Evolutionary conservation across 2,797 vertebrate genomes (phyloP).

Genomic region (Neoniphon sammara): DNA sequence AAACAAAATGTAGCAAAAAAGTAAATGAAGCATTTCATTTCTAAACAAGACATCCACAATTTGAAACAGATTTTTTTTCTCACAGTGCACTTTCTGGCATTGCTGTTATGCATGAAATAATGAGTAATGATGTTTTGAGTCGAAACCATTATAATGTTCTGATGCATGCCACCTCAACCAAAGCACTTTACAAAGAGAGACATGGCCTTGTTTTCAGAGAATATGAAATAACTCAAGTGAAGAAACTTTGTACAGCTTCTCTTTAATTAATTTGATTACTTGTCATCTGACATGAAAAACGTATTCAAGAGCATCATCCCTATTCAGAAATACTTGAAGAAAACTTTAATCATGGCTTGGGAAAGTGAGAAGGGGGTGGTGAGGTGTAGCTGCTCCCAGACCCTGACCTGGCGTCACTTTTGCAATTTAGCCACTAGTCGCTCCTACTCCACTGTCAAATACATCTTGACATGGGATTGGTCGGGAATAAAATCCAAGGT

Average conservation of each 20-base stretch:
- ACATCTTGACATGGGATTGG: background rate
- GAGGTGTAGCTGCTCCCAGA: no score
- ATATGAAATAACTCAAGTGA: background rate
- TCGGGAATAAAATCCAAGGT: background rate
- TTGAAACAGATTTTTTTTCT: slow-evolving; percentile 15
- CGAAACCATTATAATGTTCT: slow-evolving; percentile 11
- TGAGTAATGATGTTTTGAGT: background rate
- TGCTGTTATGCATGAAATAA: background rate
- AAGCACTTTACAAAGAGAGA: background rate
- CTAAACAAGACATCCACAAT: background rate
- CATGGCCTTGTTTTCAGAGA: background rate
- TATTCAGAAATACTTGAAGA: no score
- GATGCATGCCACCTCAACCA: background rate
- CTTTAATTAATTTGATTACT: background rate
- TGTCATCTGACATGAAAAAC: background rate
- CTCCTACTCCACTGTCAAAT: background rate
- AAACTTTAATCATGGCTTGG: no score
- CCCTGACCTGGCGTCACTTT: no score
- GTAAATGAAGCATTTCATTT: background rate
- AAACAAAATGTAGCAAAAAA: slow-evolving; percentile 11
- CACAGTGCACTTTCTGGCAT: slow-evolving; percentile 3
- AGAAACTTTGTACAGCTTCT: background rate
- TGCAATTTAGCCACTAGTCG: no score
- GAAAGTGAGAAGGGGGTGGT: no score
- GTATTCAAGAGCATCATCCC: no score